A percentile compares a stretch with the other conserved stretches of the same genome.
phyloP scores from a whole-genome alignment of 2,797 vertebrate genomes.

The Acanthornis magna region DNA sequence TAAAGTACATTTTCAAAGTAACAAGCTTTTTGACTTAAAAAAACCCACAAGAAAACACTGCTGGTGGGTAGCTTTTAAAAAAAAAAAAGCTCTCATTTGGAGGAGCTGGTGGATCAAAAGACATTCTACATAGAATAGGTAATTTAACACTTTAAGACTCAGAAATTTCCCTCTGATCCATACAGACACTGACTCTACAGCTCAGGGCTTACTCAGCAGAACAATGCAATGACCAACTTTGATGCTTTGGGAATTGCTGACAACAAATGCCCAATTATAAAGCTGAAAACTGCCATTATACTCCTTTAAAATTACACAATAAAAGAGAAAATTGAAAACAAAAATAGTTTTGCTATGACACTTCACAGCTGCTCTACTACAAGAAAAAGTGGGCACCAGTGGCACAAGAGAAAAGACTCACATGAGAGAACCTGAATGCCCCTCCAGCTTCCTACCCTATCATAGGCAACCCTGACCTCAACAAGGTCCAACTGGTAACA shows the following conservation, averaged over 20 bases:
- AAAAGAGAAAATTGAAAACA: neutral
- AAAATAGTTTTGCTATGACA: neutral
- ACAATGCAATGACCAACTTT: neutral
- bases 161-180: neutral
- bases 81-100: neutral
- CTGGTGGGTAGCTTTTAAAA: neutral
- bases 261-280: neutral
- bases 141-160: neutral
- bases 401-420: slow-evolving; percentile 23
- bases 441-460: slow-evolving; percentile 52
- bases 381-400: slow-evolving; percentile 23
- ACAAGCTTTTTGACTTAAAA: neutral
- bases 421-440: slow-evolving; percentile 17
- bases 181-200: neutral
- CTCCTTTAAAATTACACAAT: neutral
- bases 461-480: neutral
- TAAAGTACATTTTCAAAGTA: neutral
- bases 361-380: neutral
- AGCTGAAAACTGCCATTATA: neutral
- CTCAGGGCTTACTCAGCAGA: neutral
- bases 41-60: neutral
- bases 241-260: neutral
- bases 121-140: neutral
- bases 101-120: neutral
- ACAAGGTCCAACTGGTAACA: neutral